Conservation (phyloP, 2,888 invertebrate species). For the Conistra vaccinii region DNA sequence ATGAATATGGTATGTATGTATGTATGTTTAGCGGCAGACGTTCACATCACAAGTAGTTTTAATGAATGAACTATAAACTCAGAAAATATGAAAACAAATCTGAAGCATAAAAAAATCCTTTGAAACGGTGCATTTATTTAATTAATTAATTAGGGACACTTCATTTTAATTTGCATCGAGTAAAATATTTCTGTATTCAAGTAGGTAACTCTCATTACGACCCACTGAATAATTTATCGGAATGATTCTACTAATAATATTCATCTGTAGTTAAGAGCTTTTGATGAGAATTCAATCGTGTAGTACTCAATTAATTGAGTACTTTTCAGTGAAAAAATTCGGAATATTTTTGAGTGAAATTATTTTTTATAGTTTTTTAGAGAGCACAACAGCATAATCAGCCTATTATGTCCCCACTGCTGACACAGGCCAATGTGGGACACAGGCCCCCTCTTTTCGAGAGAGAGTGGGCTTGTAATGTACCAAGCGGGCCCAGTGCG, state of each 20-base stretch:
- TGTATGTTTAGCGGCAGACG: neutral
- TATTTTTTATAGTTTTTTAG: conserved; percentile 5
- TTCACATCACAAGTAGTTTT: neutral
- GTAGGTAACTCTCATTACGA: conserved; percentile 12
- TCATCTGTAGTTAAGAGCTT: conserved; percentile 27
- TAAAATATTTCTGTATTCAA: conserved; percentile 37
- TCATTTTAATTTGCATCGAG: conserved; percentile 21
- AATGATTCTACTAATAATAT: conserved; percentile 25
- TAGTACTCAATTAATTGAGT: conserved; percentile 13
- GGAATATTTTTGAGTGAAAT: neutral
- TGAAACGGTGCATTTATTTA: conserved; percentile 36
- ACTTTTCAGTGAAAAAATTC: neutral
- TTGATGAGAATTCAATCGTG: conserved; percentile 38
- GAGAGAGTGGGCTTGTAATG: no score
- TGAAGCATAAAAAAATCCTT: conserved; percentile 28
- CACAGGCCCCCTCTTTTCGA: no score
- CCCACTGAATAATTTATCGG: conserved; percentile 37
- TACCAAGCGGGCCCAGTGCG: no score
- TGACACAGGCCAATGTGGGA: no score
- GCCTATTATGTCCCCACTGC: no score
- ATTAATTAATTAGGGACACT: conserved; percentile 25
- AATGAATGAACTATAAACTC: neutral
- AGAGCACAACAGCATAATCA: no score
- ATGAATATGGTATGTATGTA: no score
- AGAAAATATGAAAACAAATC: neutral